Conservation (phyloP, 2,113 vertebrate species). For the Psittacula cyanocephala region DNA sequence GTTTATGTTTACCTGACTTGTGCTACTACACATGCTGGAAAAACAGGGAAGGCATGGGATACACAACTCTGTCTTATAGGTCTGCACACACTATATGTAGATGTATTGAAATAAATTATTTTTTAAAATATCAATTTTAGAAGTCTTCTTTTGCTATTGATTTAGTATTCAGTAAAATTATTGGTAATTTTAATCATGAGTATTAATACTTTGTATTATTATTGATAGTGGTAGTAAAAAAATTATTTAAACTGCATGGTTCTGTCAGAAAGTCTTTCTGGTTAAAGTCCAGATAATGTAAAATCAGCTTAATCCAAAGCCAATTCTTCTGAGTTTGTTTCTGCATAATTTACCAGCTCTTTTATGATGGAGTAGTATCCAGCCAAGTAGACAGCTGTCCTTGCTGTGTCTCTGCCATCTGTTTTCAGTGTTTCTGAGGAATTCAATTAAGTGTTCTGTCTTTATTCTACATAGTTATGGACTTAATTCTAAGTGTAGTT, state of each 20-base stretch:
- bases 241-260: not conserved
- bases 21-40: not conserved
- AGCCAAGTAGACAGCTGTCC: conserved; percentile 2
- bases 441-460: not conserved
- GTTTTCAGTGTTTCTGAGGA: not conserved
- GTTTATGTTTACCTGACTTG: not conserved
- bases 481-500: not conserved
- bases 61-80: not conserved
- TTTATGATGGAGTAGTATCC: not conserved
- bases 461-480: not conserved
- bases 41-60: not conserved
- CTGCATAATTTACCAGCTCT: not conserved
- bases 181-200: not conserved
- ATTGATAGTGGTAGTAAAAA: not conserved
- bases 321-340: not conserved
- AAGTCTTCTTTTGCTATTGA: not conserved
- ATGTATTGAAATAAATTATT: not conserved
- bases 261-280: not conserved
- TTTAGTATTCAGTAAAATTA: not conserved
- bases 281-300: not conserved
- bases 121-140: not conserved
- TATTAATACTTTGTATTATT: not conserved
- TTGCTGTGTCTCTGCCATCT: not conserved
- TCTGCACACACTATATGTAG: not conserved
- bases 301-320: not conserved